phyloP scores from a whole-genome alignment of 2,888 invertebrate genomes.

The Lepidonotus clava region DNA sequence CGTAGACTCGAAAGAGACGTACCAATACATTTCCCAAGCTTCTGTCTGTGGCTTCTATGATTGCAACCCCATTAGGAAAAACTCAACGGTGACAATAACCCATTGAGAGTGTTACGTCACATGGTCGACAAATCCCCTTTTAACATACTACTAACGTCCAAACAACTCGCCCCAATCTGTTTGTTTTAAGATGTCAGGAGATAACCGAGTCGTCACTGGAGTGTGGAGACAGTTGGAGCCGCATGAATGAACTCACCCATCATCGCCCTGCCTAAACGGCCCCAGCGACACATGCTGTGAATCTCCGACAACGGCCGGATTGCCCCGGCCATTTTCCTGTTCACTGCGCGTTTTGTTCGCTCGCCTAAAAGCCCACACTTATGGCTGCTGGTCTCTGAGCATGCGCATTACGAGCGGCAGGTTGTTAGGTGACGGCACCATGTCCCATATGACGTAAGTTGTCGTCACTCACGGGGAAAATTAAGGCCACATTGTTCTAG shows the following conservation, averaged over 20 bases:
- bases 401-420: neutral
- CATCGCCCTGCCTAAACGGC: constrained; percentile 8
- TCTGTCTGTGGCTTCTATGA: too few relatives aligned
- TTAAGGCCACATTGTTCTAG: constrained; percentile 29
- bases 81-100: too few relatives aligned
- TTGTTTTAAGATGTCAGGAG: constrained; percentile 35
- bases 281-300: neutral
- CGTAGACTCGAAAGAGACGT: too few relatives aligned
- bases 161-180: constrained; percentile 12
- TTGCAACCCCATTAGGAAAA: too few relatives aligned
- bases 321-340: constrained; percentile 26
- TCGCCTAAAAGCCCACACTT: neutral
- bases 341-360: neutral
- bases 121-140: constrained; percentile 14
- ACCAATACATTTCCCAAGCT: too few relatives aligned
- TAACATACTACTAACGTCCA: neutral
- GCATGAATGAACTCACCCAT: constrained; percentile 7
- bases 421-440: neutral
- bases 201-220: neutral
- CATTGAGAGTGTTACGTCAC: neutral
- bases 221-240: neutral
- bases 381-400: neutral
- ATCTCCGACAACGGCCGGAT: neutral
- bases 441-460: neutral
- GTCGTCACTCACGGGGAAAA: neutral